phyloP scores from a whole-genome alignment of 2,888 invertebrate genomes.

The Scaptomyza caliginosa region DNA sequence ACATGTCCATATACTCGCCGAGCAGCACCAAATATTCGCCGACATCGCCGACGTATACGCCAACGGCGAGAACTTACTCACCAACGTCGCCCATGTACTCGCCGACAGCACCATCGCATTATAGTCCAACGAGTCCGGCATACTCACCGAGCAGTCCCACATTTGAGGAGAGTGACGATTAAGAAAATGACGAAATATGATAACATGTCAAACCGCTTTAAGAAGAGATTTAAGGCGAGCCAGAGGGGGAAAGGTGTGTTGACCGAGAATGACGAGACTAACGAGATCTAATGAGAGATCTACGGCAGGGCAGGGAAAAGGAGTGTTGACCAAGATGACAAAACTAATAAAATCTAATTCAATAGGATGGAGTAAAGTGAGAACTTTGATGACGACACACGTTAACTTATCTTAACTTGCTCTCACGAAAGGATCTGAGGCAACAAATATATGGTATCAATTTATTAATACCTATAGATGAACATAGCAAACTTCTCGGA shows the following conservation, averaged over 20 bases:
- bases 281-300: background rate
- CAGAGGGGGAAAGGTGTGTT: background rate
- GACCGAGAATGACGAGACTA: background rate
- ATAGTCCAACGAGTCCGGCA: conserved; percentile 90
- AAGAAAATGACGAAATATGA: conserved; percentile 14
- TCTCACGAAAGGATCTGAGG: background rate
- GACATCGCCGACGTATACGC: conserved; percentile 88
- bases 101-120: conserved; percentile 91
- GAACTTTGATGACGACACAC: background rate
- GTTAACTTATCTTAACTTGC: background rate
- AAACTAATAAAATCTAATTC: background rate
- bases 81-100: conserved; percentile 91
- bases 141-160: conserved; percentile 87
- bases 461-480: background rate
- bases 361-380: background rate
- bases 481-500: background rate
- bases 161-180: conserved; percentile 83
- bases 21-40: conserved; percentile 93
- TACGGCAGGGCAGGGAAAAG: background rate
- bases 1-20: conserved; percentile 86
- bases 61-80: conserved; percentile 87
- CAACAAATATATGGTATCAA: background rate
- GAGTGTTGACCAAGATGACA: background rate
- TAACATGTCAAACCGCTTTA: background rate
- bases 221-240: background rate